phyloP scores from a whole-genome alignment of 2,888 invertebrate species.

The Tryphoninae sp. region DNA sequence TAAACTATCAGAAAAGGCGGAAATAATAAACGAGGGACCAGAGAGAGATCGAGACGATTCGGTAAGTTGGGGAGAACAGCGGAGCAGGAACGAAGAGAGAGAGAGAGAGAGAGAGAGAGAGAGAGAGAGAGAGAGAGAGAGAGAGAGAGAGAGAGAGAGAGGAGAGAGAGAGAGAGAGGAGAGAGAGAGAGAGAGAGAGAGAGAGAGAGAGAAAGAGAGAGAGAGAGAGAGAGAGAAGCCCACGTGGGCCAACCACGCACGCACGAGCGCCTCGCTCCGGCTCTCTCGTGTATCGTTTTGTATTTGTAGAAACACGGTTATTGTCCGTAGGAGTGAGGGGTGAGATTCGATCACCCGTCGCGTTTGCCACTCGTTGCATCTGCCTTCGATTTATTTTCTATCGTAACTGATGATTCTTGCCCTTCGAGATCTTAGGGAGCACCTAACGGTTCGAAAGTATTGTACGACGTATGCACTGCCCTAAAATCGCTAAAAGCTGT shows the following conservation, averaged over 20 bases:
- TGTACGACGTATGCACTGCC: background rate
- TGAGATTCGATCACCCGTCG: conserved; percentile 71
- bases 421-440: conserved; percentile 45
- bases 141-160: conserved; percentile 33
- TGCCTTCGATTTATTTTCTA: conserved; percentile 80
- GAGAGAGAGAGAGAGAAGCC: conserved; percentile 28
- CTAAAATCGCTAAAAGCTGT: background rate
- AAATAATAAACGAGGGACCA: conserved; percentile 6
- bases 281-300: conserved; percentile 69
- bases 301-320: conserved; percentile 73
- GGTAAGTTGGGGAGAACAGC: background rate
- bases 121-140: conserved; percentile 33
- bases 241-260: conserved; percentile 26
- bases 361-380: conserved; percentile 75
- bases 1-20: conserved; percentile 23
- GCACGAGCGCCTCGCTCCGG: conserved; percentile 47
- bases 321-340: conserved; percentile 70
- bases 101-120: conserved; percentile 23
- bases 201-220: background rate
- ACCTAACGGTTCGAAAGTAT: conserved; percentile 8
- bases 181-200: too few species aligned
- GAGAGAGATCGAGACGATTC: conserved; percentile 30
- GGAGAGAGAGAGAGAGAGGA: conserved; percentile 29
- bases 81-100: background rate
- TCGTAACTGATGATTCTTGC: conserved; percentile 77